Conservation (phyloP, 2,888 invertebrate species). For the Eristalis tenax region DNA sequence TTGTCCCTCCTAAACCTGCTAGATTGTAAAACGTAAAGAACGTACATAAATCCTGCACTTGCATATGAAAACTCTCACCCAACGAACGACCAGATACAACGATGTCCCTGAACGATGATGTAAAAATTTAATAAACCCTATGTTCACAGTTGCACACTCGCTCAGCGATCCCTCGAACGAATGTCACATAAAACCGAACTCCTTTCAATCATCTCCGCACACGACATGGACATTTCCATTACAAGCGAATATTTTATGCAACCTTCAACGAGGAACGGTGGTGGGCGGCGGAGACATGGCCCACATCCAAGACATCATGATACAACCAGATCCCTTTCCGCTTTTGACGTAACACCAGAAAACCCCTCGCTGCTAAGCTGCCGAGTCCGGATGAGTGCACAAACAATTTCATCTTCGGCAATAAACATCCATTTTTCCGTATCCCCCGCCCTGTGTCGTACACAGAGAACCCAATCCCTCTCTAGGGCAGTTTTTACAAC, state of each 20-base stretch:
- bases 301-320: not conserved
- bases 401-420: constrained; percentile 30
- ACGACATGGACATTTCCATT: constrained; percentile 30
- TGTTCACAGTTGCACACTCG: constrained; percentile 1
- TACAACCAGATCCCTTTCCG: not conserved
- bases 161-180: constrained; percentile 13
- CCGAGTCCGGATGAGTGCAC: constrained; percentile 8
- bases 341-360: no score
- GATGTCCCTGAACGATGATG: not conserved
- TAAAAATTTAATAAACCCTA: constrained; percentile 30
- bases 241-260: constrained; percentile 25
- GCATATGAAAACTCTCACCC: not conserved
- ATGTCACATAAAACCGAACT: constrained; percentile 16
- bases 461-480: constrained; percentile 38
- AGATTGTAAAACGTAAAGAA: not conserved
- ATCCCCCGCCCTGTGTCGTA: not conserved
- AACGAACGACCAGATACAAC: not conserved
- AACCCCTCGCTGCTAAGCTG: constrained; percentile 8
- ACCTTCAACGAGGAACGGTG: not conserved
- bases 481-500: constrained; percentile 21
- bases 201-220: constrained; percentile 18
- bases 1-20: not conserved
- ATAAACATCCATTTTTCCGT: constrained; percentile 63
- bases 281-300: not conserved
- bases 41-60: not conserved